Evolutionary conservation across 2,888 invertebrate genomes (phyloP).

Genomic region (Acronicta aceris): DNA sequence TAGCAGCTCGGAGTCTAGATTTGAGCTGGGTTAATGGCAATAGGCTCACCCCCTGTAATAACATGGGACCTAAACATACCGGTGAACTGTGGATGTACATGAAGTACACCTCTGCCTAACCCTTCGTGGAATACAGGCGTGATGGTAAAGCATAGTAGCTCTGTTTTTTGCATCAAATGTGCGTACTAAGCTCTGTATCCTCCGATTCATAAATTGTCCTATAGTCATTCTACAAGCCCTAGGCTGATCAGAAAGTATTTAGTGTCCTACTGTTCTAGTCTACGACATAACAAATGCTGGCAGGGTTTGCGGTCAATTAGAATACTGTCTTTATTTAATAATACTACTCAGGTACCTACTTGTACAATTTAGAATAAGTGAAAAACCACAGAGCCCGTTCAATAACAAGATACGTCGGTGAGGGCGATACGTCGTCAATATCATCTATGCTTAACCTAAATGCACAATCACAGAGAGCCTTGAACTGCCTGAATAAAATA

Average conservation of each 20-base stretch:
- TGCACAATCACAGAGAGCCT: conserved; percentile 12
- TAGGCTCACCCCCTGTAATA: too few relatives aligned
- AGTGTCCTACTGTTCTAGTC: neutral
- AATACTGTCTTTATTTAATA: conserved; percentile 6
- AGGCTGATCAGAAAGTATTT: neutral
- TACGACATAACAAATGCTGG: neutral
- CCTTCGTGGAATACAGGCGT: too few relatives aligned
- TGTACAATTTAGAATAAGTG: conserved; percentile 1
- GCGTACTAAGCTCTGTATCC: neutral
- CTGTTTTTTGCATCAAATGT: neutral
- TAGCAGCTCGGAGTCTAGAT: too few relatives aligned
- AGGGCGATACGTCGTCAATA: neutral
- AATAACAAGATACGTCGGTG: neutral
- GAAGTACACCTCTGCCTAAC: too few relatives aligned
- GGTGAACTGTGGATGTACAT: too few relatives aligned
- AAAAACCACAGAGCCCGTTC: conserved; percentile 1
- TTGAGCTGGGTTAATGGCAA: too few relatives aligned
- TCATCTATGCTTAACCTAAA: conserved; percentile 5
- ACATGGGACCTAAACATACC: too few relatives aligned
- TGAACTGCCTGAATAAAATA: conserved; percentile 8
- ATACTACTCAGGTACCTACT: conserved; percentile 10
- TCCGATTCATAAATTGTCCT: too few relatives aligned
- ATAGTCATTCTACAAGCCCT: neutral
- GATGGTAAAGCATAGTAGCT: neutral
- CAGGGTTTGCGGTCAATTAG: neutral